A percentile compares a stretch with the other conserved stretches of the same genome.
Evolutionary conservation across 2,888 invertebrate genomes (phyloP).

Genomic region (Watsonalla binaria): DNA sequence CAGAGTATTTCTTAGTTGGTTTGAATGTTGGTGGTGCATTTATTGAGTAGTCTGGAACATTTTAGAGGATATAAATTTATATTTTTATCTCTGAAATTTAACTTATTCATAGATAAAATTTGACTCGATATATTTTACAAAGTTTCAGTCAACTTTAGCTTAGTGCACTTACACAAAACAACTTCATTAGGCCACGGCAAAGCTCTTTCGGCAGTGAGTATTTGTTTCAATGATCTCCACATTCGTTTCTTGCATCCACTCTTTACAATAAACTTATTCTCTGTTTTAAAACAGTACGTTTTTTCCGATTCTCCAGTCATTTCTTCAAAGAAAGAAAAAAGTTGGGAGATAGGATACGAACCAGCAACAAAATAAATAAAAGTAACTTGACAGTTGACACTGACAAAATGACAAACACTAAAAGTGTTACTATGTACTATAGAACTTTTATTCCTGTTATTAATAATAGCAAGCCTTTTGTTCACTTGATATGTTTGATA

Average conservation of each 20-base stretch:
- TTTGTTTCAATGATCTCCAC: constrained; percentile 94
- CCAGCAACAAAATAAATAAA: neutral
- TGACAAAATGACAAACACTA: no score
- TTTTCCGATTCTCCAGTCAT: constrained; percentile 59
- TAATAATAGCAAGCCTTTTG: no score
- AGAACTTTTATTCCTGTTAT: no score
- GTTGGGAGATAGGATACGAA: neutral
- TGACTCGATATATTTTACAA: no score
- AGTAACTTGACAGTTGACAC: no score
- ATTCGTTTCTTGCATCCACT: constrained; percentile 86
- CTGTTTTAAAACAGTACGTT: constrained; percentile 59
- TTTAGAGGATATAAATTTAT: neutral
- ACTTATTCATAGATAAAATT: no score
- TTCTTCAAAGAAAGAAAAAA: neutral
- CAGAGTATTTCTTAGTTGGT: constrained; percentile 96
- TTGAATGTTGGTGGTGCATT: constrained; percentile 95
- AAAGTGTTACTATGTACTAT: no score
- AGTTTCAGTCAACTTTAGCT: no score
- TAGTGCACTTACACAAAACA: constrained; percentile 82
- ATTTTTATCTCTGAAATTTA: neutral
- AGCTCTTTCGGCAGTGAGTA: constrained; percentile 87
- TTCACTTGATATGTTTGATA: no score
- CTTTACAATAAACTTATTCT: constrained; percentile 77
- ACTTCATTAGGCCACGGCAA: constrained; percentile 88
- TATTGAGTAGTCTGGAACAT: constrained; percentile 85